phyloP scores from a whole-genome alignment of 2,888 invertebrate species.

The Clostera curtula region DNA sequence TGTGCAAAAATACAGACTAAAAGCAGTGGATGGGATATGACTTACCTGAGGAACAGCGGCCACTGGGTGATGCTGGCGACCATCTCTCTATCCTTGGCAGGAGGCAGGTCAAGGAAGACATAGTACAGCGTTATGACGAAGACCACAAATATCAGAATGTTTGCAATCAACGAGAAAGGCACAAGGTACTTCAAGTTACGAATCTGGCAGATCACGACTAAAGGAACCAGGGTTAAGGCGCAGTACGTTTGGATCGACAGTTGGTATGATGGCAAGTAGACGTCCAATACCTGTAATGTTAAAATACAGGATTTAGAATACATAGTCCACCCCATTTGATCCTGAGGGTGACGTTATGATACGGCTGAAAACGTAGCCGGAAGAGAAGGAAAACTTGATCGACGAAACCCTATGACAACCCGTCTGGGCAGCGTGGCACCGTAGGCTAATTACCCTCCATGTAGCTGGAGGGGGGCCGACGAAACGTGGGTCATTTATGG shows the following conservation, averaged over 20 bases:
- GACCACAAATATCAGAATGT: conserved; percentile 83
- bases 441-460: too few species aligned
- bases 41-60: conserved; percentile 88
- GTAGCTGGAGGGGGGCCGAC: too few species aligned
- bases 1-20: too few species aligned
- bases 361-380: too few species aligned
- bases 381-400: too few species aligned
- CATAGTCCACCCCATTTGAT: too few species aligned
- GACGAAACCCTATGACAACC: too few species aligned
- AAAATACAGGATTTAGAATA: not conserved
- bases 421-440: too few species aligned
- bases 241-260: conserved; percentile 79
- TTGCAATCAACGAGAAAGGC: conserved; percentile 92
- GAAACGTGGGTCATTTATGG: too few species aligned
- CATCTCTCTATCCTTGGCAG: conserved; percentile 53
- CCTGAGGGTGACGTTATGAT: too few species aligned
- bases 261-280: conserved; percentile 50
- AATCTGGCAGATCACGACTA: conserved; percentile 82
- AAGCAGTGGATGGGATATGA: not conserved
- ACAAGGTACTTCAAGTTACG: conserved; percentile 88
- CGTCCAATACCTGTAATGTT: conserved; percentile 69
- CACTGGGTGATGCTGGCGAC: conserved; percentile 73
- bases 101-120: conserved; percentile 76
- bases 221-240: conserved; percentile 78
- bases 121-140: conserved; percentile 89